Evolutionary conservation across 2,888 invertebrate species (phyloP).

Genomic region (Parthenolecanium corni): DNA sequence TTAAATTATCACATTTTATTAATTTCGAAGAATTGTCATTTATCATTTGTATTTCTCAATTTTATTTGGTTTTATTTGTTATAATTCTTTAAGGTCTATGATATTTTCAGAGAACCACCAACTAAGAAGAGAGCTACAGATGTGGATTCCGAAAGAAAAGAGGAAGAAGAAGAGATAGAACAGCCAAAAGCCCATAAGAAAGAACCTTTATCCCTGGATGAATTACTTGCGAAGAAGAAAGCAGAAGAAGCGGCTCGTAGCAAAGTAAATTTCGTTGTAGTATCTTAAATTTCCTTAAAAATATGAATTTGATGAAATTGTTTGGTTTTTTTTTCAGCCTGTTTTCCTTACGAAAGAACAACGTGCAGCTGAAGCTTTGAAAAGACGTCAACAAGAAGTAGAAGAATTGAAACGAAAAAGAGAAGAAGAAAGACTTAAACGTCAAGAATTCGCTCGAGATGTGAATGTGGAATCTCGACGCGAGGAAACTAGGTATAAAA

Average conservation of each 20-base stretch:
- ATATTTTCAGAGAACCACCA: slow-evolving; percentile 1
- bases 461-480: slow-evolving; percentile 31
- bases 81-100: too few relatives aligned
- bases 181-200: slow-evolving; percentile 45
- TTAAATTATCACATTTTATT: too few relatives aligned
- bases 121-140: neutral
- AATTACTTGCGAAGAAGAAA: slow-evolving; percentile 88
- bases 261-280: slow-evolving; percentile 46
- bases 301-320: slow-evolving; percentile 1
- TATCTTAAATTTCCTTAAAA: neutral
- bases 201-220: slow-evolving; percentile 91
- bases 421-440: slow-evolving; percentile 55
- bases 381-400: slow-evolving; percentile 78
- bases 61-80: too few relatives aligned
- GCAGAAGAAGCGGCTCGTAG: slow-evolving; percentile 88
- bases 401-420: slow-evolving; percentile 62
- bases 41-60: too few relatives aligned
- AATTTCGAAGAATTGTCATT: too few relatives aligned
- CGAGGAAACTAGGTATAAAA: slow-evolving; percentile 29
- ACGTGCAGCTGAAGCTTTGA: slow-evolving; percentile 76
- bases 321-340: slow-evolving; percentile 50
- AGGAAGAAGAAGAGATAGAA: slow-evolving; percentile 38
- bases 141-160: slow-evolving; percentile 38
- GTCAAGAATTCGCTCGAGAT: slow-evolving; percentile 43
- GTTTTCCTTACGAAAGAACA: slow-evolving; percentile 95